These are phyloP conservation scores for Scaptomyza hsui DNA, from an alignment of 1,140 invertebrate genomes.

Conservation along the genomic window DNA sequence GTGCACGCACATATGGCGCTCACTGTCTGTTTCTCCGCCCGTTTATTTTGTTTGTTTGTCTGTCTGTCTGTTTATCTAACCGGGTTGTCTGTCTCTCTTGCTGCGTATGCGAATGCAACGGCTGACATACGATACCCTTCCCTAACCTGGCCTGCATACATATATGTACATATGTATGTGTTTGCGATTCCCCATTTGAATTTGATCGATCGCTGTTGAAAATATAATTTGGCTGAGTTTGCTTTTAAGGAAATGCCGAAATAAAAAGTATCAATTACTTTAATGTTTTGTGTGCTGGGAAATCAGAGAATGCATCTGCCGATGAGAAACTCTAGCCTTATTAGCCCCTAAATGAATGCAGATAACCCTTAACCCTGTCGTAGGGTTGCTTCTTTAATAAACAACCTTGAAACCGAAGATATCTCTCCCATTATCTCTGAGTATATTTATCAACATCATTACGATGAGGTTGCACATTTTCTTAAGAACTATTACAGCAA, in stretches of 20 bases:
- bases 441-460: constrained; percentile 76
- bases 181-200: constrained; percentile 53
- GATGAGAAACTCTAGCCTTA: constrained; percentile 34
- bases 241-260: constrained; percentile 46
- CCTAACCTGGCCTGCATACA: constrained; percentile 52
- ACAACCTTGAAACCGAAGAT: constrained; percentile 63
- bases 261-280: constrained; percentile 65
- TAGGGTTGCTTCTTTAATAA: constrained; percentile 11
- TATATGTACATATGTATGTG: constrained; percentile 14
- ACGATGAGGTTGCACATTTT: constrained; percentile 77
- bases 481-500: constrained; percentile 72
- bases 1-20: constrained; percentile 58
- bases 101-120: constrained; percentile 57
- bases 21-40: constrained; percentile 22
- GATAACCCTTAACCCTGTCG: constrained; percentile 52
- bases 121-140: constrained; percentile 68
- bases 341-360: constrained; percentile 4
- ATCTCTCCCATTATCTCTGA: constrained; percentile 61
- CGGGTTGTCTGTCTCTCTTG: constrained; percentile 48
- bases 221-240: constrained; percentile 53
- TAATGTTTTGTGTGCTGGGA: constrained; percentile 23
- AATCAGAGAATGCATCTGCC: constrained; percentile 39
- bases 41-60: constrained; percentile 28
- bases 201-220: constrained; percentile 77
- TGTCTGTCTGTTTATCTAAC: constrained; percentile 55